Evolutionary conservation across 2,113 vertebrate genomes (phyloP), one percentile per base, ranked within the genome.

Genomic region (Hepsetus odoe): DNA sequence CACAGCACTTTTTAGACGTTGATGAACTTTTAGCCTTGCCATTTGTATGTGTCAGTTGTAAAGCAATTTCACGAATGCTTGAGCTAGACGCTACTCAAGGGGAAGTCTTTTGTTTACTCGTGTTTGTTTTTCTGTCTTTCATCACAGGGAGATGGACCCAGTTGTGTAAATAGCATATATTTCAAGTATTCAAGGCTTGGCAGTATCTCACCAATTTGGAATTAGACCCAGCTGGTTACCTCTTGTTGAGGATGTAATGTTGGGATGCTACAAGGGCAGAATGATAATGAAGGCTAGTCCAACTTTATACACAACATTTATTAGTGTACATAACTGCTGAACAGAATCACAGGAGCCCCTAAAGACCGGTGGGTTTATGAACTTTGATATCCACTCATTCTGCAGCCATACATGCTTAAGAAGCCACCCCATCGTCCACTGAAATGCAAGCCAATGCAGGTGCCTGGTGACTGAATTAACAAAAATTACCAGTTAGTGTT

Each of bases 31-130:
- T 4, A 35, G 1, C 42, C 12, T n/a, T n/a, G 3, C 14, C 22
- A 38, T 18, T 65, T 53, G 62, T 61, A 65, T 24, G 46, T 66
- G 74, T 67, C 74, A n/a, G 62, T 67, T 61, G 66, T 51, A 49
- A 70, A 77, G 32, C 66, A 56, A 70, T 77, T 70, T 70, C 76
- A 69, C 22, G 55, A 70, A 49, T 77, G 55, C 40, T 66, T 77
- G 76, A 38, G 42, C 38, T 42, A 22, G 44, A 30, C 20, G 62
- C 67, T 77, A 49, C 66, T 65, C 33, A 40, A 33, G 32, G 53
- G 66, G 59, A 61, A 58, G 30, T 33, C 68, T 59, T 46, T 66
- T 77, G 76, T 61, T 61, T 71, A 61, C 65, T 69, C 30, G 32
- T 30, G 59, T 74, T 80, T 75, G 53, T 69, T 77, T 69, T 61